Evolutionary conservation across 2,888 invertebrate genomes (phyloP).

Genomic region (Meiosimyza decipiens): DNA sequence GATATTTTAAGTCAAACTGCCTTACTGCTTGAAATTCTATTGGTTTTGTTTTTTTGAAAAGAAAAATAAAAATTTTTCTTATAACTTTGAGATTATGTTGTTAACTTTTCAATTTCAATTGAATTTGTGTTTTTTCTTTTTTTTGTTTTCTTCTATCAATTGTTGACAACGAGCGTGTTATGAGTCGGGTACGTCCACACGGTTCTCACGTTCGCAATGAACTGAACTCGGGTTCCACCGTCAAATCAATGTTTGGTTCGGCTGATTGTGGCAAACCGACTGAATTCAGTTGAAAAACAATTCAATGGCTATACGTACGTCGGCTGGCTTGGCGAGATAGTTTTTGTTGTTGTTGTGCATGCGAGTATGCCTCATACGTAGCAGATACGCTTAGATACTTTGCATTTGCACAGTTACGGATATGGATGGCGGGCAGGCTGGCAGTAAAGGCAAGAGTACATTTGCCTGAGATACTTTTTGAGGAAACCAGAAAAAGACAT

Average conservation of each 20-base stretch:
- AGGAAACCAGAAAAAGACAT: too few relatives aligned
- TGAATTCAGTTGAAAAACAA: slow-evolving; percentile 49
- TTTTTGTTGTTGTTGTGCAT: too few relatives aligned
- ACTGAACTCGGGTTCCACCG: slow-evolving; percentile 56
- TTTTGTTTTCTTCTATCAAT: slow-evolving; percentile 13
- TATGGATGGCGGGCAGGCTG: too few relatives aligned
- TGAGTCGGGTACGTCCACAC: slow-evolving; percentile 60
- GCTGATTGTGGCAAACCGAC: slow-evolving; percentile 57
- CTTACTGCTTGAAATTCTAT: slow-evolving; percentile 30
- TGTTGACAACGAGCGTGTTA: slow-evolving; percentile 43
- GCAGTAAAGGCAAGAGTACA: too few relatives aligned
- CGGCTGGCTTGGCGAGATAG: slow-evolving; percentile 19
- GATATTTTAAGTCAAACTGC: not conserved
- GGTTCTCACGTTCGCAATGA: slow-evolving; percentile 66
- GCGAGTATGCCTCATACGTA: too few relatives aligned
- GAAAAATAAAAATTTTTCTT: not conserved
- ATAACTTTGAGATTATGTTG: not conserved
- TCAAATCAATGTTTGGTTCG: slow-evolving; percentile 53
- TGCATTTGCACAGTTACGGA: too few relatives aligned
- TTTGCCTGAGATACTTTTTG: too few relatives aligned
- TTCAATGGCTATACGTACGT: slow-evolving; percentile 40
- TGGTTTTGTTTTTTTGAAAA: slow-evolving; percentile 12
- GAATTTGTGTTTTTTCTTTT: slow-evolving; percentile 34
- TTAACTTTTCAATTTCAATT: slow-evolving; percentile 42
- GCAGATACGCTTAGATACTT: too few relatives aligned